These are phyloP conservation scores for Macaria liturata DNA, from an alignment of 2,888 invertebrate species.

Conservation along the genomic window DNA sequence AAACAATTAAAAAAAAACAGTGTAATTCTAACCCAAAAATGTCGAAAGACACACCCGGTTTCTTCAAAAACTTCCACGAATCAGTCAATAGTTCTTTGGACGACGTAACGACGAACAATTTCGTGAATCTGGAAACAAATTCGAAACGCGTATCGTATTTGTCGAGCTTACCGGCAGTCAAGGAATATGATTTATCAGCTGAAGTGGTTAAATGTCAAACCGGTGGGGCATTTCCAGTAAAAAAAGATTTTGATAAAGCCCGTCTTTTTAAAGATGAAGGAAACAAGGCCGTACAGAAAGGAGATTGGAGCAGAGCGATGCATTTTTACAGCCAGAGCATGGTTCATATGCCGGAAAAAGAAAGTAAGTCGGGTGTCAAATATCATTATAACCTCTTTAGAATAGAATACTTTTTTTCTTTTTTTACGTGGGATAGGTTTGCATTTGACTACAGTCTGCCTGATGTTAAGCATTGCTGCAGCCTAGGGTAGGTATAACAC, in stretches of 20 bases:
- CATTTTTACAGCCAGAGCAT: constrained; percentile 88
- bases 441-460: too few relatives aligned
- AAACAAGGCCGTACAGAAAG: constrained; percentile 88
- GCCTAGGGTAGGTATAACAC: too few relatives aligned
- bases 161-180: constrained; percentile 79
- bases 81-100: constrained; percentile 79
- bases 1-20: too few relatives aligned
- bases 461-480: too few relatives aligned
- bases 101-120: constrained; percentile 84
- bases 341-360: constrained; percentile 85
- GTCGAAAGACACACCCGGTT: constrained; percentile 69
- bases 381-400: constrained; percentile 23
- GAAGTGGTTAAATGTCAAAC: constrained; percentile 62
- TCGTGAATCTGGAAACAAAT: constrained; percentile 85
- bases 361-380: constrained; percentile 80
- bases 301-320: constrained; percentile 87
- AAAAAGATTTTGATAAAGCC: constrained; percentile 84
- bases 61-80: constrained; percentile 86
- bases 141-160: constrained; percentile 85
- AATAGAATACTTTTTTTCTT: too few relatives aligned
- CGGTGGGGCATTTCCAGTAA: constrained; percentile 64
- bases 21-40: constrained; percentile 43
- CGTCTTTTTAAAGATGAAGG: constrained; percentile 87
- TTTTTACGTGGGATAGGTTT: too few relatives aligned
- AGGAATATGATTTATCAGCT: constrained; percentile 74